Conservation (phyloP, 2,888 invertebrate genomes). For the Drosophila imparisetae region DNA sequence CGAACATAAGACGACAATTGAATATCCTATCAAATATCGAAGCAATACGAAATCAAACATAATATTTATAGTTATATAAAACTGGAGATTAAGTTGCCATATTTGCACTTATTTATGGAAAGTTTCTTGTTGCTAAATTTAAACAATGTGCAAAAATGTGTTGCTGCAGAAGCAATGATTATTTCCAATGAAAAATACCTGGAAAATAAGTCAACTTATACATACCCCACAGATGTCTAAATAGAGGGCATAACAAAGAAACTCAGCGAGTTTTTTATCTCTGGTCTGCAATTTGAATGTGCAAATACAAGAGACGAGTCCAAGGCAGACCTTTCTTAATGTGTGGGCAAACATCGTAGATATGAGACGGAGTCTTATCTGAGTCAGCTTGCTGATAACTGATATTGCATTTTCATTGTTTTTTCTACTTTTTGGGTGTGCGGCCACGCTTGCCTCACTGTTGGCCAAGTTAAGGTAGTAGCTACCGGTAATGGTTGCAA, state of each 20-base stretch:
- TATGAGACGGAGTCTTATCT: slow-evolving; percentile 34
- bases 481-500: slow-evolving; percentile 43
- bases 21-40: slow-evolving; percentile 19
- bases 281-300: slow-evolving; percentile 45
- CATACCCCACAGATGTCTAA: slow-evolving; percentile 5
- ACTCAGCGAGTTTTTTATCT: slow-evolving; percentile 15
- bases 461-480: slow-evolving; percentile 69
- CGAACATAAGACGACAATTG: not conserved
- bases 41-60: not conserved
- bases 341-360: slow-evolving; percentile 7
- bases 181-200: not conserved
- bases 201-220: not conserved
- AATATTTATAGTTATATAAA: not conserved
- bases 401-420: slow-evolving; percentile 13
- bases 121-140: not conserved
- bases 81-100: not conserved
- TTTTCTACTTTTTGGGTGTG: not conserved
- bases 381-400: slow-evolving; percentile 18
- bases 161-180: not conserved
- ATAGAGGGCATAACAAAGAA: slow-evolving; percentile 7
- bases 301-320: slow-evolving; percentile 51
- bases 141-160: not conserved
- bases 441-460: slow-evolving; percentile 55
- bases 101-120: not conserved
- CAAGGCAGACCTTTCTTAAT: slow-evolving; percentile 49